Evolutionary conservation across 2,797 vertebrate genomes (phyloP).

Genomic region (Enteromius radiatus): DNA sequence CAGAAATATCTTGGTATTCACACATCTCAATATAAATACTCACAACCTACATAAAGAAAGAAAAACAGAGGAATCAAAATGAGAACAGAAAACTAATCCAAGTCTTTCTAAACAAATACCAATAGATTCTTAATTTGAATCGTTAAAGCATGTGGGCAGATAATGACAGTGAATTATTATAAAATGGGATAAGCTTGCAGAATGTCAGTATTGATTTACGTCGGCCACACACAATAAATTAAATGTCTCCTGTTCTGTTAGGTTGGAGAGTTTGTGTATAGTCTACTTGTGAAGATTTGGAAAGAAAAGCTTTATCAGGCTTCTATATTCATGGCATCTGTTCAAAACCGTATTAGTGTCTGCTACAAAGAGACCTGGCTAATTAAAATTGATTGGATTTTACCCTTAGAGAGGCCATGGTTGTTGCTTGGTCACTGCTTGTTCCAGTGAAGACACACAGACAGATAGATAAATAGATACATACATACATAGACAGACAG

Average conservation of each 20-base stretch:
- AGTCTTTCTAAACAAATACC: not conserved
- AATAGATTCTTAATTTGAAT: not conserved
- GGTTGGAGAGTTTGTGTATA: conserved; percentile 12
- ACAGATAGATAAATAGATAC: not conserved
- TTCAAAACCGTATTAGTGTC: conserved; percentile 70
- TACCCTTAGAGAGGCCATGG: conserved; percentile 48
- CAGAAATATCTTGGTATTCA: conserved; percentile 5
- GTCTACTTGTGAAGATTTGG: not conserved
- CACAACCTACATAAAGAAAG: not conserved
- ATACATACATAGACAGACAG: not conserved
- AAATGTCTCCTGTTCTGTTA: conserved; percentile 10
- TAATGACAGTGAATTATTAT: conserved; percentile 37
- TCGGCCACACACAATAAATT: conserved; percentile 29
- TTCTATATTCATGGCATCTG: conserved; percentile 55
- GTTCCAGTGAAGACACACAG: not conserved
- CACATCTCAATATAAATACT: not conserved
- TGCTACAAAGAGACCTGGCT: conserved; percentile 60
- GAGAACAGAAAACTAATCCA: not conserved
- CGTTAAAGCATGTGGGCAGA: not conserved
- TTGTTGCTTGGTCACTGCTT: conserved; percentile 11
- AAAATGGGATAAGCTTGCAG: conserved; percentile 27
- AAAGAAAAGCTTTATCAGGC: conserved; percentile 57
- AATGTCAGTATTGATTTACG: conserved; percentile 47
- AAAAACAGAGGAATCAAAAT: not conserved
- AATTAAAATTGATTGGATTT: conserved; percentile 75